Evolutionary conservation across 2,797 vertebrate genomes (phyloP).

Genomic region (Chelon labrosus): DNA sequence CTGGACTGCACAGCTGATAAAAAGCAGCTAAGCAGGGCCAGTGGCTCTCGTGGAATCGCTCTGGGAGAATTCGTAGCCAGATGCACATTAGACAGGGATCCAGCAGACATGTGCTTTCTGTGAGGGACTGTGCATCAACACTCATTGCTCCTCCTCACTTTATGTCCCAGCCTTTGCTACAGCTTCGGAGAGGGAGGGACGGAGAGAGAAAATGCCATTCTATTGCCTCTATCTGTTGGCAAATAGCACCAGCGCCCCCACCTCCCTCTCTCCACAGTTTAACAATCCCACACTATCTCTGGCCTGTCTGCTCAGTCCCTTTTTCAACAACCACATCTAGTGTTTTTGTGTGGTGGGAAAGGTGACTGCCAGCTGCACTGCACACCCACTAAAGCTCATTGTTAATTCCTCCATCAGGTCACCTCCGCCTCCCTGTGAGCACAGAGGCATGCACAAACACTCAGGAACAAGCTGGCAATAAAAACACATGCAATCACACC

Average conservation of each 20-base stretch:
- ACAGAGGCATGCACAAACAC: slow-evolving; percentile 27
- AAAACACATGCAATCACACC: slow-evolving; percentile 25
- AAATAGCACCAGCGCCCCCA: slow-evolving; percentile 58
- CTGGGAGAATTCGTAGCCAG: slow-evolving; percentile 65
- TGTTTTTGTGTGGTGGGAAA: slow-evolving; percentile 35
- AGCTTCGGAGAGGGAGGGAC: slow-evolving; percentile 55
- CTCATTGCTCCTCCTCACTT: slow-evolving; percentile 56
- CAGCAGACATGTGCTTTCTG: slow-evolving; percentile 51
- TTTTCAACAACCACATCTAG: slow-evolving; percentile 22
- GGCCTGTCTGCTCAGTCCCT: slow-evolving; percentile 25
- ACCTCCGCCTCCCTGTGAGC: slow-evolving; percentile 28
- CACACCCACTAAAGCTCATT: slow-evolving; percentile 49
- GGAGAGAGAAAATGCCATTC: slow-evolving; percentile 48
- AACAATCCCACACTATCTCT: slow-evolving; percentile 52
- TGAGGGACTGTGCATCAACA: slow-evolving; percentile 44
- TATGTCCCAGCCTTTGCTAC: slow-evolving; percentile 46
- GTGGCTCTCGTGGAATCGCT: slow-evolving; percentile 55
- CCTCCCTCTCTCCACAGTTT: slow-evolving; percentile 27
- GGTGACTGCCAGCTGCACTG: slow-evolving; percentile 43
- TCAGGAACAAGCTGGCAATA: slow-evolving; percentile 32
- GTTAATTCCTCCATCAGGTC: slow-evolving; percentile 38
- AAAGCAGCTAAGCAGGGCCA: slow-evolving; percentile 56
- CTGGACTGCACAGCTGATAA: slow-evolving; percentile 59
- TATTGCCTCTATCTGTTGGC: slow-evolving; percentile 75
- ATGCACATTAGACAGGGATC: slow-evolving; percentile 64